A percentile compares a stretch with the other conserved stretches of the same genome.
These are phyloP conservation scores for Pangasius macronema DNA, from an alignment of 2,797 vertebrate species.

Conservation along the genomic window DNA sequence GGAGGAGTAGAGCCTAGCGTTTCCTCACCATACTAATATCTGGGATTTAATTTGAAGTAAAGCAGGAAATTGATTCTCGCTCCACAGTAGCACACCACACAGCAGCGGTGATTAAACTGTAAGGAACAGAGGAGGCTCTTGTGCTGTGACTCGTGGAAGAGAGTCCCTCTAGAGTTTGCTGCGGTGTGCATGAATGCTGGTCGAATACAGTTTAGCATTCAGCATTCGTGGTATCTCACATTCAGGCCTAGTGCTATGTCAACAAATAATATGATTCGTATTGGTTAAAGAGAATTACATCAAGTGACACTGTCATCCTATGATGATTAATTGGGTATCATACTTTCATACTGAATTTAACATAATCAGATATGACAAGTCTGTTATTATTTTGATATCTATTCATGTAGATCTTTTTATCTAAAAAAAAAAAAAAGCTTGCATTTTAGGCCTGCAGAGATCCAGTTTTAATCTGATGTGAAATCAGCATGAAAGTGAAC, in stretches of 20 bases:
- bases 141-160: conserved; percentile 10
- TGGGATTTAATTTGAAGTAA: conserved; percentile 49
- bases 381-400: neutral
- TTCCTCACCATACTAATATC: conserved; percentile 36
- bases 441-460: neutral
- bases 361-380: neutral
- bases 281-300: neutral
- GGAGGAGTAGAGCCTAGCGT: neutral
- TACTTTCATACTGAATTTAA: neutral
- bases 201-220: conserved; percentile 4
- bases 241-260: neutral
- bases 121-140: conserved; percentile 32
- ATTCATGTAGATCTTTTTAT: neutral
- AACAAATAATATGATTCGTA: neutral
- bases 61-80: conserved; percentile 46
- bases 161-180: conserved; percentile 27
- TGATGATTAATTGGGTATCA: neutral
- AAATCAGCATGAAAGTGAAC: neutral
- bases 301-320: neutral
- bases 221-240: neutral
- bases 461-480: neutral
- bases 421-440: neutral
- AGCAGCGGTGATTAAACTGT: conserved; percentile 40
- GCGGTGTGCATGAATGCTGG: neutral
- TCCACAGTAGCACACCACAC: conserved; percentile 30